Conservation (phyloP, 2,797 vertebrate species). For the Eidolon dupreanum region DNA sequence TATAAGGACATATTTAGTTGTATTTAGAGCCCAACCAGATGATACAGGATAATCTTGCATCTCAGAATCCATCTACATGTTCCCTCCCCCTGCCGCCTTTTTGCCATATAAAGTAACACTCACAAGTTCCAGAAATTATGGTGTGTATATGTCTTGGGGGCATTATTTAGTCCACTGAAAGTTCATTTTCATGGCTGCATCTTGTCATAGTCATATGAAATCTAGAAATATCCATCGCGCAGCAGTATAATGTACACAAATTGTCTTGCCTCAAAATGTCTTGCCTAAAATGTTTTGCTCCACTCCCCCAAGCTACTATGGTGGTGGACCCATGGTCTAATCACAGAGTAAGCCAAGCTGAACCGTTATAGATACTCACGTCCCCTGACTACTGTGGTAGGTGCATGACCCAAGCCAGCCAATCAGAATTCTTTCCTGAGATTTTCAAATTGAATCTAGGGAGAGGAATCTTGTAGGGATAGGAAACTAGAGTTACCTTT, state of each 20-base stretch:
- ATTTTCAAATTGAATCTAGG: not conserved
- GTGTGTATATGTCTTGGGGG: not conserved
- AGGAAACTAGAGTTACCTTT: not conserved
- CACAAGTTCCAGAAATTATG: not conserved
- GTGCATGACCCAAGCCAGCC: not conserved
- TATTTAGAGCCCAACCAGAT: not conserved
- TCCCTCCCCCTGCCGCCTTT: not conserved
- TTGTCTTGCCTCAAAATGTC: not conserved
- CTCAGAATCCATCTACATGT: not conserved
- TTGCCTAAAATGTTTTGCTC: not conserved
- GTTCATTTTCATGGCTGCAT: not conserved
- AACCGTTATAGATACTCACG: not conserved
- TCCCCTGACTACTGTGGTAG: no score
- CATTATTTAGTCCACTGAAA: not conserved
- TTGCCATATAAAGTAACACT: not conserved
- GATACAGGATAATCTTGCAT: not conserved
- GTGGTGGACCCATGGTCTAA: not conserved
- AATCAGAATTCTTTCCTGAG: not conserved
- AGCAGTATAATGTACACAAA: fast-evolving
- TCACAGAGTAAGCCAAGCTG: not conserved
- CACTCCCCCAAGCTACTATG: not conserved
- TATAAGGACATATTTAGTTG: not conserved
- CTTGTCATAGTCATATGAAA: not conserved
- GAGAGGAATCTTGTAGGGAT: not conserved
- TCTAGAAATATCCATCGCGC: not conserved